phyloP scores from a whole-genome alignment of 2,888 invertebrate genomes.

The Drosophila macrospina region DNA sequence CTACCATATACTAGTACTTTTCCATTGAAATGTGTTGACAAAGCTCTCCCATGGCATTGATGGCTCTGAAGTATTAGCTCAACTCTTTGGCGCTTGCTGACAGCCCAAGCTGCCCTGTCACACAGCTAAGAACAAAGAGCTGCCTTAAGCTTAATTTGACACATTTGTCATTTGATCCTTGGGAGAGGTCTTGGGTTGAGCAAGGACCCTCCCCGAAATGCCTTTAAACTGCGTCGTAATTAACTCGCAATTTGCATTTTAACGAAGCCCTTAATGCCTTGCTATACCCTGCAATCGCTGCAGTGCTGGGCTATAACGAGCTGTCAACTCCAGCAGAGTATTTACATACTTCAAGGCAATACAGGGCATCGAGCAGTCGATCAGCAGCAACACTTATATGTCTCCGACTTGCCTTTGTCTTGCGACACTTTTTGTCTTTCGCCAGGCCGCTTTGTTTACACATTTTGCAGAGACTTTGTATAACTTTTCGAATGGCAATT shows the following conservation, averaged over 20 bases:
- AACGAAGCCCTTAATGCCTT: conserved; percentile 33
- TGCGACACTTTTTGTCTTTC: conserved; percentile 23
- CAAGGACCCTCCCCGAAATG: conserved; percentile 13
- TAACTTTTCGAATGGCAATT: conserved; percentile 45
- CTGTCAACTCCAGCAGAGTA: neutral
- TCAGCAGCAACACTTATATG: neutral
- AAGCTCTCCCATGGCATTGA: conserved; percentile 40
- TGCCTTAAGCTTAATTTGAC: conserved; percentile 34
- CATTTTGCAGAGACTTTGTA: conserved; percentile 35
- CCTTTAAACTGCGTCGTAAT: conserved; percentile 51
- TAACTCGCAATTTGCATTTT: conserved; percentile 69
- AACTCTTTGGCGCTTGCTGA: conserved; percentile 22
- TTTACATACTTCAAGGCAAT: neutral
- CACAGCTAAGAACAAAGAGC: conserved; percentile 3
- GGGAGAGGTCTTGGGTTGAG: neutral
- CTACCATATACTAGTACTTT: conserved; percentile 16
- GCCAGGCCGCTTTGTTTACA: conserved; percentile 38
- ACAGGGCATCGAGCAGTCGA: conserved; percentile 13
- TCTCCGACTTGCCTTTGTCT: neutral
- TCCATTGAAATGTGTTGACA: conserved; percentile 47
- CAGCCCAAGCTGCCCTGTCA: conserved; percentile 8
- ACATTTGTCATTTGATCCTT: conserved; percentile 69
- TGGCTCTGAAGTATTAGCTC: conserved; percentile 24
- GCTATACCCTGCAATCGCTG: conserved; percentile 14
- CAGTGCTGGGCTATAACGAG: neutral